Percentiles rank a stretch among this genome's conserved stretches.
Conservation (phyloP, 2,113 vertebrate species). For the Falcunculus frontatus region DNA sequence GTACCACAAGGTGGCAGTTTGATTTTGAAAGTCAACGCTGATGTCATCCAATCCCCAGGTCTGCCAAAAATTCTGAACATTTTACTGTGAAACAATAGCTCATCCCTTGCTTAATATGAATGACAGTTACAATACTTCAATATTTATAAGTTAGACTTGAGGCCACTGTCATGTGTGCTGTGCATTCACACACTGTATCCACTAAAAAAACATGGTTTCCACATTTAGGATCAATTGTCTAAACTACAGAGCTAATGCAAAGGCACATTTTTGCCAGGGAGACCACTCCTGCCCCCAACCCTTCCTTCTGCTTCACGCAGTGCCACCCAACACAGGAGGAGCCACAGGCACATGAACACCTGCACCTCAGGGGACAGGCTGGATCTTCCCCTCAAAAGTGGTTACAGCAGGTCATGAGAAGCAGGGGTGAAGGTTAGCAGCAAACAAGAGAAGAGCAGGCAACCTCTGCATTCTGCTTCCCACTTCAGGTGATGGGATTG, state of each 20-base stretch:
- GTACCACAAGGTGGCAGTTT: conserved; percentile 53
- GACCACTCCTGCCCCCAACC: rapidly evolving
- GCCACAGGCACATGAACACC: not conserved
- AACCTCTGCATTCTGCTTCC: not conserved
- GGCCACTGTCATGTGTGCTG: too few relatives aligned
- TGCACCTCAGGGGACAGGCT: not conserved
- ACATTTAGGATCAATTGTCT: not conserved
- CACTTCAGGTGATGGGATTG: rapidly evolving
- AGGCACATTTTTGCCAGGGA: not conserved
- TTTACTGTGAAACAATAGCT: not conserved
- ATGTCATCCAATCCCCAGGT: not conserved
- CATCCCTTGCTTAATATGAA: not conserved
- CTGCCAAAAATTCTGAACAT: not conserved
- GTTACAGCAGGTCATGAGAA: not conserved
- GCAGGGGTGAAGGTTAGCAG: not conserved
- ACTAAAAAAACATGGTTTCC: not conserved
- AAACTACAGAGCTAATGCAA: not conserved
- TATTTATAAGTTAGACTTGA: not conserved
- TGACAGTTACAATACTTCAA: not conserved
- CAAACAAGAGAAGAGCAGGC: not conserved
- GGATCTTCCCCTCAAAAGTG: not conserved
- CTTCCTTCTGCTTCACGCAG: not conserved
- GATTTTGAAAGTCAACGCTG: not conserved
- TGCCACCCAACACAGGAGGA: not conserved
- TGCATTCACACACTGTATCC: not conserved